Conservation (phyloP, 2,797 vertebrate species). For the Danio choprae region DNA sequence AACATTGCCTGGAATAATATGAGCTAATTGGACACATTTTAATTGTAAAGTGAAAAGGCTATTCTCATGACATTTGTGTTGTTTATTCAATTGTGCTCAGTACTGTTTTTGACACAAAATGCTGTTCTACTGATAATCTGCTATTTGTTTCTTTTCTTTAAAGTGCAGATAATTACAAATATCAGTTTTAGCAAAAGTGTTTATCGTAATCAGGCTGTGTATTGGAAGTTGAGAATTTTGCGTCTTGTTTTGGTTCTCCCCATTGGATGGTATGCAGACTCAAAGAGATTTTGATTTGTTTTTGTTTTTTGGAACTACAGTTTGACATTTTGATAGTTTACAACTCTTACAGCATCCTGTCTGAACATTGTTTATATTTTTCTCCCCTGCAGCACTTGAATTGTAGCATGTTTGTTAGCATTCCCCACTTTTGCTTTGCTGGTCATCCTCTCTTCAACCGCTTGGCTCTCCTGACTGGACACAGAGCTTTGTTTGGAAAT, state of each 20-base stretch:
- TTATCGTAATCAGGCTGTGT: neutral
- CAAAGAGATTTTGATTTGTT: neutral
- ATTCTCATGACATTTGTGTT: no score
- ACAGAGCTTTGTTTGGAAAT: constrained; percentile 58
- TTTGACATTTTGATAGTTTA: constrained; percentile 3
- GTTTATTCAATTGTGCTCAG: no score
- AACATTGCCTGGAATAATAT: neutral
- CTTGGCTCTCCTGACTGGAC: constrained; percentile 50
- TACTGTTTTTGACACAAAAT: neutral
- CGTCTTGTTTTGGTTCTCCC: neutral
- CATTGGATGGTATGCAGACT: neutral
- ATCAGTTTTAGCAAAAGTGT: neutral
- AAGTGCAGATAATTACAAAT: neutral
- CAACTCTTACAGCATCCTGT: constrained; percentile 1
- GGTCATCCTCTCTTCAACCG: constrained; percentile 43
- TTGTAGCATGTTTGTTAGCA: constrained; percentile 25
- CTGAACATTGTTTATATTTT: constrained; percentile 23
- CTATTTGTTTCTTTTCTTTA: neutral
- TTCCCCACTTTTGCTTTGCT: constrained; percentile 42
- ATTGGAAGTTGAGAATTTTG: constrained; percentile 4
- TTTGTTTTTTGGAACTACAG: constrained; percentile 1
- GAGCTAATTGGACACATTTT: neutral
- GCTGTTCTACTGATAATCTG: neutral
- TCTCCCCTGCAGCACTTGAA: constrained; percentile 34
- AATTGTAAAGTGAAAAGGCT: no score